Conservation (phyloP, 1,140 invertebrate genomes). For the Chelonus insularis region DNA sequence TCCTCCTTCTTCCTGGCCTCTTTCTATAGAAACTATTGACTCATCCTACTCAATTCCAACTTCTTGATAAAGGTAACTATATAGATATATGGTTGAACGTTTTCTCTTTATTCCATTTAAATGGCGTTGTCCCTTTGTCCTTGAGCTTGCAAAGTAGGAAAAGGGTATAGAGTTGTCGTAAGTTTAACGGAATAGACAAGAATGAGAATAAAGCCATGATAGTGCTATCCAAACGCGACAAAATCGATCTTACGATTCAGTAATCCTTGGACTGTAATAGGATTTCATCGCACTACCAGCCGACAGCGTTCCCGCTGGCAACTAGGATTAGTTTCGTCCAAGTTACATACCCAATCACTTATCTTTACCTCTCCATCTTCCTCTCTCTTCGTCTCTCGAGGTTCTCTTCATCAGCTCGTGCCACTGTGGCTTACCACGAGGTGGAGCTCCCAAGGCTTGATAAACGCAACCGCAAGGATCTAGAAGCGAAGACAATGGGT, state of each 20-base stretch:
- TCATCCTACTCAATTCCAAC: too few species aligned
- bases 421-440: neutral
- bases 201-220: neutral
- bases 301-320: constrained; percentile 20
- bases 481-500: constrained; percentile 11
- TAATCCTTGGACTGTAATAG: constrained; percentile 28
- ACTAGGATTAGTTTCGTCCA: constrained; percentile 21
- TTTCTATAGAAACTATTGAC: too few species aligned
- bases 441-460: constrained; percentile 1
- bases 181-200: too few species aligned
- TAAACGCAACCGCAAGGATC: constrained; percentile 19
- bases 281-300: constrained; percentile 27
- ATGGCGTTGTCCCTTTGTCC: too few species aligned
- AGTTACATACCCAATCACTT: constrained; percentile 18
- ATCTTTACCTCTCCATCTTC: neutral
- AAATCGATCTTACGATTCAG: constrained; percentile 14
- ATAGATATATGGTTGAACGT: too few species aligned
- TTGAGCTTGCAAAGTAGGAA: too few species aligned
- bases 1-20: too few species aligned
- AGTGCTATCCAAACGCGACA: constrained; percentile 5
- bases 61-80: too few species aligned
- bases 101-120: too few species aligned
- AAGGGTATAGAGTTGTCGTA: too few species aligned
- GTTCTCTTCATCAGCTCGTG: neutral
- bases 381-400: neutral